Conservation (phyloP, 2,113 vertebrate genomes). For the Lagopus leucura region DNA sequence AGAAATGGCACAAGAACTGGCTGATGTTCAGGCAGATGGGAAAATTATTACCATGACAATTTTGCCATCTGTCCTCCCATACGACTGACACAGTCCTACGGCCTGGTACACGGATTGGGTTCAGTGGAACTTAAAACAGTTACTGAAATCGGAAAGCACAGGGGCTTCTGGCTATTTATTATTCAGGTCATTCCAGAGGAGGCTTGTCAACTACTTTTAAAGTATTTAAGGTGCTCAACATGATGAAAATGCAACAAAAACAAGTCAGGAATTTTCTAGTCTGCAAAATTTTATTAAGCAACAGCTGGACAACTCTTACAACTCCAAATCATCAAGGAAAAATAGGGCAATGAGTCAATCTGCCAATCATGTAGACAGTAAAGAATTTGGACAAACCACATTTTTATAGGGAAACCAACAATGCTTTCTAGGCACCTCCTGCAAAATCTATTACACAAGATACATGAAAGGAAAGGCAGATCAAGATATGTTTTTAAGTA, state of each 20-base stretch:
- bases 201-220: background rate
- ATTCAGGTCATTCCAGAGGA: background rate
- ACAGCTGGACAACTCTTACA: constrained; percentile 87
- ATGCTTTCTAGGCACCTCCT: constrained; percentile 76
- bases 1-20: background rate
- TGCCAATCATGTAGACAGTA: constrained; percentile 81
- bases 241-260: constrained; percentile 51
- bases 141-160: background rate
- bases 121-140: background rate
- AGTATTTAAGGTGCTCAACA: constrained; percentile 58
- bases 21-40: background rate
- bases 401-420: constrained; percentile 76
- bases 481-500: constrained; percentile 47
- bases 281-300: constrained; percentile 90
- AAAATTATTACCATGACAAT: background rate
- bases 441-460: constrained; percentile 74
- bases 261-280: constrained; percentile 65
- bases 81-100: background rate
- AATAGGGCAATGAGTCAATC: constrained; percentile 76
- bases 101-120: fast-evolving
- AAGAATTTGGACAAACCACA: constrained; percentile 81
- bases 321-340: constrained; percentile 83
- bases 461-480: constrained; percentile 71
- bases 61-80: background rate
- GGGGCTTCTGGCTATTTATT: background rate